Evolutionary conservation across 2,888 invertebrate genomes (phyloP), one percentile per base, ranked within the genome.

Genomic region (Danaus chrysippus): DNA sequence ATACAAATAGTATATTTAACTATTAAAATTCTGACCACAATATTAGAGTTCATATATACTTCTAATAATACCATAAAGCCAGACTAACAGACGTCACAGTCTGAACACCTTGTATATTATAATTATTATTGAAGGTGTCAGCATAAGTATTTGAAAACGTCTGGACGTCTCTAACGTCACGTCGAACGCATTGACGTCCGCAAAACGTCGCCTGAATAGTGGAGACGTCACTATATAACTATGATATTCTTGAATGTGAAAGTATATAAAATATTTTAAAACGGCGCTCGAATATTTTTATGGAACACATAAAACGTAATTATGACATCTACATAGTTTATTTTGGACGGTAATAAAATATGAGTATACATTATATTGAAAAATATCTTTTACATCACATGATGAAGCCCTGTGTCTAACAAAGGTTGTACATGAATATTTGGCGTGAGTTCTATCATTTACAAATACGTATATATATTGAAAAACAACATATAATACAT

Each of bases 401-500:
- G 71, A 71, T 70, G 69, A 63, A 69, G 68, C 60, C 63, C 59
- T 56, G 64, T 68, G 56, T 68, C 68, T 68, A 70, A 73, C 73
- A 72, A 68, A 70, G 71, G 70, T 74, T 69, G 75, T 71, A 72
- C 70, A 70, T 73, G 75, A 73, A 76, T 76, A 73, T 75, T 78
- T 81, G 77, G 76, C 72, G 78, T 75, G 73, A 70, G 69, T 72
- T 64, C 74, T 73, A 79, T 77, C 75, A 77, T 78, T 78, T 77
- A 79, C 76, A 72, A 70, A 79, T 77, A 76, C 73, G 67, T 68
- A 71, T 68, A 66, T 70, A 64, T 70, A 71, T 71, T 71, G 79
- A 76, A 74, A 74, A 76, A 73, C 72, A 76, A 81, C 80, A 76
- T 34, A 23, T 23, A 80, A 82, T 49, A 84, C 83, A 83, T 81